These are phyloP conservation scores for Eulemur rufifrons DNA, from an alignment of 2,113 vertebrate genomes.

Conservation along the genomic window DNA sequence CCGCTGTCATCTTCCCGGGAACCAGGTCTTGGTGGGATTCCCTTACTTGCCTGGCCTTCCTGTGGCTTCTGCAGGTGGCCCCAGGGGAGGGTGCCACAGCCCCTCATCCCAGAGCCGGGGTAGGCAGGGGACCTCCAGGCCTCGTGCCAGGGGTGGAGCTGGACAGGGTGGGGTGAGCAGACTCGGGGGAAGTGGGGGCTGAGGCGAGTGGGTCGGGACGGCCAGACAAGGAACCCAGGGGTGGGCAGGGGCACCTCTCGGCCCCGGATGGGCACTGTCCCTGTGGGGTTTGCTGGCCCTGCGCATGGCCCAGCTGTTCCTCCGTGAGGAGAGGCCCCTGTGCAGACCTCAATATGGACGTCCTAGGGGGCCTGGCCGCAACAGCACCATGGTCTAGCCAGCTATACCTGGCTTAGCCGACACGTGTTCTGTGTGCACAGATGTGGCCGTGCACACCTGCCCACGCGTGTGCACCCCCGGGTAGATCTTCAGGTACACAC, in stretches of 20 bases:
- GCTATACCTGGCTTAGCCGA: fast-evolving
- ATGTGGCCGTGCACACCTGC: too few species aligned
- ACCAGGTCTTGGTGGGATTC: not conserved
- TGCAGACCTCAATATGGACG: not conserved
- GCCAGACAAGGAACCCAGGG: fast-evolving
- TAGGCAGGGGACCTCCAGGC: not conserved
- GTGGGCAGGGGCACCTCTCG: fast-evolving
- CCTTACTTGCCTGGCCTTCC: not conserved
- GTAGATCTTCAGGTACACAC: not conserved
- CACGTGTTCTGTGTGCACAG: fast-evolving
- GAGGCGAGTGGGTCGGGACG: not conserved
- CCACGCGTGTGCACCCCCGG: fast-evolving
- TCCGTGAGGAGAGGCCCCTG: not conserved
- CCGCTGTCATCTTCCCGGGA: too few species aligned
- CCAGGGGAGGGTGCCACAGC: fast-evolving
- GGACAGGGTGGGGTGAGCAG: not conserved
- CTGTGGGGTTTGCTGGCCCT: not conserved
- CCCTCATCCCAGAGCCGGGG: too few species aligned
- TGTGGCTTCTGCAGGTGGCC: not conserved
- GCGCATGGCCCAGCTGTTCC: fast-evolving
- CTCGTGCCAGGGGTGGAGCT: not conserved
- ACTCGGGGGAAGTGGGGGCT: fast-evolving
- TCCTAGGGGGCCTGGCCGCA: not conserved
- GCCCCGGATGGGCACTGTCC: not conserved
- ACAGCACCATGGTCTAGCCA: too few species aligned